Evolutionary conservation across 2,888 invertebrate genomes (phyloP), one percentile per base, ranked within the genome.

Genomic region (Lepidonotus clava): DNA sequence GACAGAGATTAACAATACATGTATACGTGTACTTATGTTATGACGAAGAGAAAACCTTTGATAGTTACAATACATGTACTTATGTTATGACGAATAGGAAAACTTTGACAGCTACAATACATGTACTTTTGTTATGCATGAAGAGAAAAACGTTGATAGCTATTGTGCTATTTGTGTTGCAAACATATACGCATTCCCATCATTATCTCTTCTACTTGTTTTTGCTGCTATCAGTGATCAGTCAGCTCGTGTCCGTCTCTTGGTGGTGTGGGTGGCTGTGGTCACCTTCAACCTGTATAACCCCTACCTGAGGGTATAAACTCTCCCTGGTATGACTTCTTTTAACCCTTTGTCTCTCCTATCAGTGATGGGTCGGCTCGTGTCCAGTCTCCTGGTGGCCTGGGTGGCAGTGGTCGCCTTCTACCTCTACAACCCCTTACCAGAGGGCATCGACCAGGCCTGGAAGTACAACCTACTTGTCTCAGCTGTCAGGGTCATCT

Each of bases 371-470:
- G 34, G 71, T 18, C 36, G 71, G 36, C 1, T 71, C 21, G 36
- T 38, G 36, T 36, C 36, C 11, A 4, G 8, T 2, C n/a, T 71
- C 18, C 4, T 71, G 34, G 71, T 71, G 71, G 5, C 18, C 36
- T 71, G 71, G 71, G 71, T 71, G 38, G 38, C 71, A 11, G 71
- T 71, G 5, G 71, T 34, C 36, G 34, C 71, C 8, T 71, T 34
- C 36, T 71, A 71, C 71, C 36, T 71, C 21, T 71, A 71, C 71
- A 71, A 71, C 38, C 71, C 71, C 34, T 11, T 71, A 34, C 71
- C 71, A 6, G 71, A 71, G 18, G 71, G 71, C 34, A 11, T 71
- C 11, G 71, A 38, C 0, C 36, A 71, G 38, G 36, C 71, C 21
- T 71, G 71, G 71, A 71, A 34, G 71, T 71, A 71, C 36, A 71